These are phyloP conservation scores for Schizotus pectinicornis DNA, from an alignment of 2,888 invertebrate genomes.

Conservation along the genomic window DNA sequence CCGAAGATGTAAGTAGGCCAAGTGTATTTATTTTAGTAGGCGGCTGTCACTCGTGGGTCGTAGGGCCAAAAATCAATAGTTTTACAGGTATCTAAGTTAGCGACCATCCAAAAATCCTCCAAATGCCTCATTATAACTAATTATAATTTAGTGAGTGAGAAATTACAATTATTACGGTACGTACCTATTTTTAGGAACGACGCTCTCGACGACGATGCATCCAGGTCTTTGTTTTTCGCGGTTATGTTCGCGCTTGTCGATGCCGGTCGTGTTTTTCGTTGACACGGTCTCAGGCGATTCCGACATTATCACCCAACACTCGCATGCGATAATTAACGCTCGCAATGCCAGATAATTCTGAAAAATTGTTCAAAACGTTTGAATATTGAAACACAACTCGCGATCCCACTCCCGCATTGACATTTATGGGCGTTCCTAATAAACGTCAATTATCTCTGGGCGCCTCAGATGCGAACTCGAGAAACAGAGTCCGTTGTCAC, in stretches of 20 bases:
- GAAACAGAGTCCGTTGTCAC: too few relatives aligned
- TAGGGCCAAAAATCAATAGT: neutral
- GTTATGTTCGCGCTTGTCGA: constrained; percentile 13
- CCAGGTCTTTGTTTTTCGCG: constrained; percentile 26
- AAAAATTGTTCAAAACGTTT: too few relatives aligned
- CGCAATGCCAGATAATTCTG: too few relatives aligned
- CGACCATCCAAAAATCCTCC: neutral
- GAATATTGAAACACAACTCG: too few relatives aligned
- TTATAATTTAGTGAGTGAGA: neutral
- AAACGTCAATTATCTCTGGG: too few relatives aligned
- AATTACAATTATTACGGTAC: constrained; percentile 7
- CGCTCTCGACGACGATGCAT: constrained; percentile 40
- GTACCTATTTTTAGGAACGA: constrained; percentile 43
- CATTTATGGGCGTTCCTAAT: too few relatives aligned
- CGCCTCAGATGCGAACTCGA: too few relatives aligned
- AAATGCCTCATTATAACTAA: neutral
- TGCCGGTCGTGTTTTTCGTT: neutral
- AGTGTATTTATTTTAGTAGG: neutral
- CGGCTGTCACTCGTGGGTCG: too few relatives aligned
- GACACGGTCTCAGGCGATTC: neutral
- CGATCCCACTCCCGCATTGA: too few relatives aligned
- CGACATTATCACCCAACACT: neutral
- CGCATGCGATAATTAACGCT: neutral
- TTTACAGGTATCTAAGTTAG: neutral
- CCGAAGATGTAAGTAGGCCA: neutral